Evolutionary conservation across 37 sponge, comb jelly and placozoan species (phyloP), one percentile per base, ranked within the genome.

Genomic region (Spongilla lacustris): DNA sequence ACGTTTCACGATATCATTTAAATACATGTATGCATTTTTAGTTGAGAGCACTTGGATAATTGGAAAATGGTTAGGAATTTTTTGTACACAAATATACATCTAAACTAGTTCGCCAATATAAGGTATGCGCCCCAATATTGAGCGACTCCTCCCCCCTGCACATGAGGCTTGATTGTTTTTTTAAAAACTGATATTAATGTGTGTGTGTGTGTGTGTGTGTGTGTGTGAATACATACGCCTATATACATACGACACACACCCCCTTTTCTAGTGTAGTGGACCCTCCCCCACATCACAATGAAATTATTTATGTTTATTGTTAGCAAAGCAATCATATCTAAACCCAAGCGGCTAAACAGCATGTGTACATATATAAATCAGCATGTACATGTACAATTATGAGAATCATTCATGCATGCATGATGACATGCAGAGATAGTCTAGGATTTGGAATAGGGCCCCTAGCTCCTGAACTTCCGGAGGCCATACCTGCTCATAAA

Each of bases 341-440:
- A 58, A 58, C 58, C 58, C 4, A 58, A 58, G 58, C n/a, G n/a
- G n/a, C 12, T 58, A 58, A 58, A 58, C 58, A 58, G 58, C 6
- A 41, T 41, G 41, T 41, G 41, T 41, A 41, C 41, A 41, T 58
- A 58, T 58, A 58, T 58, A 58, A 8, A 58, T 58, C 58, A 58
- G 58, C 58, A 58, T 58, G 58, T 58, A 58, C 58, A 58, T 58
- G 58, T 58, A 58, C 11, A 58, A 58, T 58, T 58, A 58, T 58
- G 58, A 58, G 58, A 58, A 58, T 58, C 58, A 58, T 58, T 58
- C 58, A 58, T 58, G 58, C 58, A 58, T 58, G 58, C 58, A 58
- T 17, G 58, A 58, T 58, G 58, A 58, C 58, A n/a, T n/a, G n/a
- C n/a, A 58, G 58, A 58, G 58, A 58, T 58, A 14, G 19, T 58